Evolutionary conservation across 2,113 vertebrate genomes (phyloP).

Genomic region (Ciconia stormi): DNA sequence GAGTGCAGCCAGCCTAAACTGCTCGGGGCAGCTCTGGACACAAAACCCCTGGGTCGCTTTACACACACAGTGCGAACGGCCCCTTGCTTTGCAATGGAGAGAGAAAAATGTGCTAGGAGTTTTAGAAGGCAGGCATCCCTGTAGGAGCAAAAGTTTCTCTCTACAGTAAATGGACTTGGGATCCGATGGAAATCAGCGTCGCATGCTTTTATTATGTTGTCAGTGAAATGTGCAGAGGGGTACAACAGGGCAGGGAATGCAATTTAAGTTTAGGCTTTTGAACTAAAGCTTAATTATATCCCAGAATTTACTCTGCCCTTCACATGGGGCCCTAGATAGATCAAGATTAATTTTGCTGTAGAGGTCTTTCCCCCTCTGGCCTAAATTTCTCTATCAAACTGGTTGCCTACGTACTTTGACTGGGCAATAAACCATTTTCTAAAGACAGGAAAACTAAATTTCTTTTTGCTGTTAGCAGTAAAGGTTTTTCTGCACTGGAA

Average conservation of each 20-base stretch:
- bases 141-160: not conserved
- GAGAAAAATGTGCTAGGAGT: not conserved
- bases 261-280: not conserved
- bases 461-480: not conserved
- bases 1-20: fast-evolving
- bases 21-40: fast-evolving
- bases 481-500: not conserved
- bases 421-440: constrained; percentile 24
- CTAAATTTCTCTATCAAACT: not conserved
- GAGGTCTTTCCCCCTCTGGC: not conserved
- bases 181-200: not conserved
- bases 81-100: too few relatives aligned
- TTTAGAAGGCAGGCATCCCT: not conserved
- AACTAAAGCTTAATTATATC: constrained; percentile 9
- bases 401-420: not conserved
- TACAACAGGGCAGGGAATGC: not conserved
- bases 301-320: constrained; percentile 14
- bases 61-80: fast-evolving
- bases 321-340: not conserved
- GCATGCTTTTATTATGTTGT: fast-evolving
- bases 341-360: not conserved
- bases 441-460: not conserved
- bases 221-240: not conserved
- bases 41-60: fast-evolving
- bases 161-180: fast-evolving